These are phyloP conservation scores for Lacerta agilis DNA, from an alignment of 2,797 vertebrate species.

Conservation along the genomic window DNA sequence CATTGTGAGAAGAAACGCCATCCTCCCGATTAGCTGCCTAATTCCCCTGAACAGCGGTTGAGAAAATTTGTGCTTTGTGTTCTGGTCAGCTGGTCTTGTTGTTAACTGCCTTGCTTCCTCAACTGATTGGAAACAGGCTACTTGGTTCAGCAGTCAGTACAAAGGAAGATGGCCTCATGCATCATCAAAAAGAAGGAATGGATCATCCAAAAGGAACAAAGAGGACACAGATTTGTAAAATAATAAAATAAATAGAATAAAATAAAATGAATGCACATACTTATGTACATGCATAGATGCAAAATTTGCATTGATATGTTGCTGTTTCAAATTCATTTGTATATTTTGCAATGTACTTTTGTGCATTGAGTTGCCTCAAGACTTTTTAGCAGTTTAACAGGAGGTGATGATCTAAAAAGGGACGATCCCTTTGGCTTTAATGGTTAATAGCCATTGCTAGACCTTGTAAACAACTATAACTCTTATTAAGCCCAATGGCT, in stretches of 20 bases:
- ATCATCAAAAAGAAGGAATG: neutral
- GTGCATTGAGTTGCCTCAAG: too few relatives aligned
- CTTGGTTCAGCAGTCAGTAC: slow-evolving; percentile 1
- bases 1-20: accelerated
- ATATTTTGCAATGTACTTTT: too few relatives aligned
- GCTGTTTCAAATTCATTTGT: too few relatives aligned
- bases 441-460: neutral
- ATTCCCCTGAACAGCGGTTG: slow-evolving; percentile 29
- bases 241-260: too few relatives aligned
- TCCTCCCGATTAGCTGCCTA: slow-evolving; percentile 3
- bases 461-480: neutral
- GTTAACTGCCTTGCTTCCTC: slow-evolving; percentile 1
- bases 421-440: neutral
- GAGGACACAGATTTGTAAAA: neutral
- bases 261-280: too few relatives aligned
- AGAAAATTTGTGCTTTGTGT: slow-evolving; percentile 2
- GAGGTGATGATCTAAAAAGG: too few relatives aligned
- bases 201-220: neutral
- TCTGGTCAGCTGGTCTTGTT: neutral
- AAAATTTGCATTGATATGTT: too few relatives aligned
- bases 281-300: too few relatives aligned
- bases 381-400: too few relatives aligned
- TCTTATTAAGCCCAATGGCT: neutral
- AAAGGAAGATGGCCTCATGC: neutral
- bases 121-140: accelerated